These are phyloP conservation scores for Mastigias papua DNA, from an alignment of 30 jellyfish, hydroid and myxozoan species.

Conservation along the genomic window DNA sequence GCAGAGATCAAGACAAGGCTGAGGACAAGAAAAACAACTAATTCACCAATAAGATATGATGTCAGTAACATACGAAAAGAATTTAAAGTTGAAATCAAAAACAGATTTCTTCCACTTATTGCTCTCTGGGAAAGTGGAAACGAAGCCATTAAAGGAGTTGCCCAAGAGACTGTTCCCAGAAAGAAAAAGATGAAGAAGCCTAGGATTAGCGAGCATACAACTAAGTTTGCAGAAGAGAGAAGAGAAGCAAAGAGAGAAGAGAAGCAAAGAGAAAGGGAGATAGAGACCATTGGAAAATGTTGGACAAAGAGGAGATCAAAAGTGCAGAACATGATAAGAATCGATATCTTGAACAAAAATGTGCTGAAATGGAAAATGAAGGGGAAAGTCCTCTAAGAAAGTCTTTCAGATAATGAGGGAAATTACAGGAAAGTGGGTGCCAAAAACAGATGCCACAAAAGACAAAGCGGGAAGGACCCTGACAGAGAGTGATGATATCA, in stretches of 20 bases:
- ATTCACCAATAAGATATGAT: conserved; percentile 6
- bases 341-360: neutral
- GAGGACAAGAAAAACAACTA: neutral
- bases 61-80: conserved; percentile 6
- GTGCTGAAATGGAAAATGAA: neutral
- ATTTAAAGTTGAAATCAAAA: conserved; percentile 7
- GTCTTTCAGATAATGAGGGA: conserved; percentile 7
- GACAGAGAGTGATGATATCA: conserved; percentile 25
- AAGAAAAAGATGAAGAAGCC: conserved; percentile 43
- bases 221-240: conserved; percentile 25
- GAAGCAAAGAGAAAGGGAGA: conserved; percentile 20
- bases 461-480: conserved; percentile 12
- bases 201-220: conserved; percentile 10
- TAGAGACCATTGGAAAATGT: conserved; percentile 18
- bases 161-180: conserved; percentile 32
- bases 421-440: conserved; percentile 14
- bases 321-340: neutral
- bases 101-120: neutral
- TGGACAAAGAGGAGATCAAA: conserved; percentile 1
- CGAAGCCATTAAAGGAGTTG: neutral
- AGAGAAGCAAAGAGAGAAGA: conserved; percentile 13
- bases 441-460: conserved; percentile 2
- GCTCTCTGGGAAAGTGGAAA: neutral
- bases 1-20: conserved; percentile 17
- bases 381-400: conserved; percentile 2